Percentiles rank a stretch among this genome's conserved stretches.
Evolutionary conservation across 2,797 vertebrate genomes (phyloP).

Genomic region (Pempheris klunzingeri): DNA sequence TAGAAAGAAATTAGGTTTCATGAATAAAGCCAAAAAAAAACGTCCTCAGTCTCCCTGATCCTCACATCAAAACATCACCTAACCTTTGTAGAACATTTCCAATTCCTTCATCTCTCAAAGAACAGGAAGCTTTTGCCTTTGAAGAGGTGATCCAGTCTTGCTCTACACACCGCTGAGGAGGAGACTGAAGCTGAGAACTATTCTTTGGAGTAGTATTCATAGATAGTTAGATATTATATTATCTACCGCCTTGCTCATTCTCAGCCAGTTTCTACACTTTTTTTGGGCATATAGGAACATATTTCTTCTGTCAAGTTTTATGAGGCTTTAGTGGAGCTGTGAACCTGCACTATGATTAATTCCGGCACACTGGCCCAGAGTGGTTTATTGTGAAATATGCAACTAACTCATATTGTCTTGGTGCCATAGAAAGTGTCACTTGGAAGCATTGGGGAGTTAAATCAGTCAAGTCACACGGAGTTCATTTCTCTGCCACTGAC

Average conservation of each 20-base stretch:
- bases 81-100: constrained; percentile 51
- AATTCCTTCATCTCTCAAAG: constrained; percentile 57
- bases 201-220: constrained; percentile 18
- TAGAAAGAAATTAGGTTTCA: constrained; percentile 7
- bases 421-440: neutral
- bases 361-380: neutral
- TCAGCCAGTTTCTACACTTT: neutral
- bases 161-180: constrained; percentile 4
- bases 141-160: constrained; percentile 53
- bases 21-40: constrained; percentile 23
- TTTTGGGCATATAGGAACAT: neutral
- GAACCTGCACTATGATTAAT: neutral
- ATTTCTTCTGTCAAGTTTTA: neutral
- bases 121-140: constrained; percentile 46
- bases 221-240: neutral
- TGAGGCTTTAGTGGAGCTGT: neutral
- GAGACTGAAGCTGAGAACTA: constrained; percentile 25
- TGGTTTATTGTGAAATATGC: neutral
- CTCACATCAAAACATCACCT: constrained; percentile 54
- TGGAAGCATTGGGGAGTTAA: neutral
- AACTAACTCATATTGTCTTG: neutral
- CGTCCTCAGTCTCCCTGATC: constrained; percentile 29
- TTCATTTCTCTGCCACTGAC: neutral
- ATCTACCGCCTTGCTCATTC: neutral
- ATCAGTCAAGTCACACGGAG: neutral